Percentiles rank a stretch among this genome's conserved stretches.
phyloP scores from a whole-genome alignment of 2,888 invertebrate species.

The Cheiracanthium punctorium region DNA sequence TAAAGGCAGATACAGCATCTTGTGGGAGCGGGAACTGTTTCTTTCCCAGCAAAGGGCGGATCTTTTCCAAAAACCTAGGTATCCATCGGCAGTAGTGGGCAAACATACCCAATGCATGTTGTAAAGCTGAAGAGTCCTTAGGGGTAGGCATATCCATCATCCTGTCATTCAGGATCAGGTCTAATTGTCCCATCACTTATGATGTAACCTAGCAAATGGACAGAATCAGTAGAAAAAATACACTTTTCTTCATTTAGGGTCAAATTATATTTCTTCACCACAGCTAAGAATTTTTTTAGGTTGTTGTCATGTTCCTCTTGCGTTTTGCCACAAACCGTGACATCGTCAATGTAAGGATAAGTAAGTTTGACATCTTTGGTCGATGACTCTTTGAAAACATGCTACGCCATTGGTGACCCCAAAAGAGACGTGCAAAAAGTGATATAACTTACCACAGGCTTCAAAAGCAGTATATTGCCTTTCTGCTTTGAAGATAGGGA shows the following conservation, averaged over 20 bases:
- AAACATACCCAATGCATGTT: no score
- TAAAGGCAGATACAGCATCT: not conserved
- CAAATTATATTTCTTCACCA: conserved; percentile 7
- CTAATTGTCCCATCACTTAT: not conserved
- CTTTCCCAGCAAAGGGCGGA: not conserved
- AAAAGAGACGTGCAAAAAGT: no score
- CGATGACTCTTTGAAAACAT: no score
- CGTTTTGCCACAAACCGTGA: no score
- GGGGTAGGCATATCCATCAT: not conserved
- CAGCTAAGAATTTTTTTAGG: not conserved
- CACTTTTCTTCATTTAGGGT: conserved; percentile 30
- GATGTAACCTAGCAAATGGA: not conserved
- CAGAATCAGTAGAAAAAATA: not conserved
- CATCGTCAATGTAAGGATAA: no score
- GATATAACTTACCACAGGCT: no score
- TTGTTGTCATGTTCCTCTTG: conserved; percentile 6
- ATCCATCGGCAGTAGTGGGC: no score
- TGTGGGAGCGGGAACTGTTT: not conserved
- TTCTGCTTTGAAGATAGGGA: no score
- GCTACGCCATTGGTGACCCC: no score
- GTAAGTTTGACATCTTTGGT: no score
- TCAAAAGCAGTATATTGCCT: no score
- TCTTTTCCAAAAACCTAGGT: no score
- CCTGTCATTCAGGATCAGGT: conserved; percentile 21
- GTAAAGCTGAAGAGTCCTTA: not conserved